Conservation (phyloP, 2,797 vertebrate species). For the Emydoidea blandingii region DNA sequence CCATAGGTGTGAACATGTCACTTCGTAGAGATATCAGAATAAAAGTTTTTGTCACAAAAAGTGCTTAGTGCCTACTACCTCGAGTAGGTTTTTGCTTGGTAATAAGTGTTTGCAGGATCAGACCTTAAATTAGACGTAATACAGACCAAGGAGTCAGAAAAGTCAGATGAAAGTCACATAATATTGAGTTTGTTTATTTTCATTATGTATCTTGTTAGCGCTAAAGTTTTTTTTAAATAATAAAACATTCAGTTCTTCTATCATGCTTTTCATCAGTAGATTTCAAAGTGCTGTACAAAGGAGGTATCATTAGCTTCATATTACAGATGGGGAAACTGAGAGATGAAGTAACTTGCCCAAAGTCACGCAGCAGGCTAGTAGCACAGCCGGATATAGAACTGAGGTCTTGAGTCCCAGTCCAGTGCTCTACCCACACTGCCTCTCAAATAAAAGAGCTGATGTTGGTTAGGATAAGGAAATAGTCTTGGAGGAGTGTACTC, state of each 20-base stretch:
- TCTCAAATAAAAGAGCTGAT: not conserved
- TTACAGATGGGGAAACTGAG: not conserved
- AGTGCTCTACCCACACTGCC: accelerated
- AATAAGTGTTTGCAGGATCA: not conserved
- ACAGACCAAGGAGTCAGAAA: not conserved
- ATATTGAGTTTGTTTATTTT: not conserved
- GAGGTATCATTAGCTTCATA: not conserved
- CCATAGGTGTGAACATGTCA: not conserved
- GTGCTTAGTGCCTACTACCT: not conserved
- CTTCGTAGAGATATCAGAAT: not conserved
- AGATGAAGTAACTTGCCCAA: not conserved
- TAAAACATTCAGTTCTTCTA: not conserved
- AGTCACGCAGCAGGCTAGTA: not conserved
- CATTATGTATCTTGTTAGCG: not conserved
- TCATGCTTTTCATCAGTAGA: not conserved
- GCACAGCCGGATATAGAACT: not conserved
- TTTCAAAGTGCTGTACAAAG: not conserved
- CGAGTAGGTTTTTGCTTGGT: not conserved
- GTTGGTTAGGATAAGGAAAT: not conserved
- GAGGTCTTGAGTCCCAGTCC: not conserved
- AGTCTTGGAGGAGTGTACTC: not conserved
- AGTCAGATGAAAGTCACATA: not conserved
- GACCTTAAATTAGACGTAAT: not conserved
- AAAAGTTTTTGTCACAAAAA: not conserved
- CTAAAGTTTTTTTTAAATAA: not conserved